Evolutionary conservation across 2,113 vertebrate genomes (phyloP).

Genomic region (Lophius piscatorius): DNA sequence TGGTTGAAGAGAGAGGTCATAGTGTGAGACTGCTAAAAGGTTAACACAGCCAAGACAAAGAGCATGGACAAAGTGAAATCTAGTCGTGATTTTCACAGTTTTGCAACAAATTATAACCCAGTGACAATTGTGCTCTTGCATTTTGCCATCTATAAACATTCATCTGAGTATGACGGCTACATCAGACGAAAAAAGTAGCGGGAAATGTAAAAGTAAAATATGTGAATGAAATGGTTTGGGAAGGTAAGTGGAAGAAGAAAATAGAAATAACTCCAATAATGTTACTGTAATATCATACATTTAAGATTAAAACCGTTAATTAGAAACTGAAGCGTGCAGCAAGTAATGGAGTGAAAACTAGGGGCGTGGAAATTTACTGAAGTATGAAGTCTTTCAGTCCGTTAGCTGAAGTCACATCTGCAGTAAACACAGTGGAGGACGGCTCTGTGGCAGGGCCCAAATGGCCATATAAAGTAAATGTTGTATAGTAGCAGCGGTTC

Average conservation of each 20-base stretch:
- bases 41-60: slow-evolving; percentile 53
- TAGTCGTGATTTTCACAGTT: slow-evolving; percentile 9
- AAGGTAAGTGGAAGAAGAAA: background rate
- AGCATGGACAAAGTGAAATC: slow-evolving; percentile 23
- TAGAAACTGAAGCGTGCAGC: background rate
- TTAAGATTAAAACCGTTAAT: background rate
- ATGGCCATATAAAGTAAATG: slow-evolving; percentile 8
- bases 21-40: slow-evolving; percentile 51
- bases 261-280: background rate
- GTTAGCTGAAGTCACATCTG: slow-evolving; percentile 10
- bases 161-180: background rate
- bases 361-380: slow-evolving; percentile 15
- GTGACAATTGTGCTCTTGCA: slow-evolving; percentile 18
- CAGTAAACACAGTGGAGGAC: slow-evolving; percentile 33
- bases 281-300: background rate
- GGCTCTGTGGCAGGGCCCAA: slow-evolving; percentile 2
- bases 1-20: slow-evolving; percentile 61
- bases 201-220: background rate
- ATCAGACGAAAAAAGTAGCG: background rate
- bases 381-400: slow-evolving; percentile 9
- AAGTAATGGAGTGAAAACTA: slow-evolving; percentile 10
- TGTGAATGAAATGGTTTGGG: background rate
- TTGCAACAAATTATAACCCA: slow-evolving; percentile 13
- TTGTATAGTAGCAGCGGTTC: slow-evolving; percentile 17
- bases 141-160: background rate